Conservation (phyloP, 35 echinoderm and acorn worm species). For the Stichopus chloronotus region DNA sequence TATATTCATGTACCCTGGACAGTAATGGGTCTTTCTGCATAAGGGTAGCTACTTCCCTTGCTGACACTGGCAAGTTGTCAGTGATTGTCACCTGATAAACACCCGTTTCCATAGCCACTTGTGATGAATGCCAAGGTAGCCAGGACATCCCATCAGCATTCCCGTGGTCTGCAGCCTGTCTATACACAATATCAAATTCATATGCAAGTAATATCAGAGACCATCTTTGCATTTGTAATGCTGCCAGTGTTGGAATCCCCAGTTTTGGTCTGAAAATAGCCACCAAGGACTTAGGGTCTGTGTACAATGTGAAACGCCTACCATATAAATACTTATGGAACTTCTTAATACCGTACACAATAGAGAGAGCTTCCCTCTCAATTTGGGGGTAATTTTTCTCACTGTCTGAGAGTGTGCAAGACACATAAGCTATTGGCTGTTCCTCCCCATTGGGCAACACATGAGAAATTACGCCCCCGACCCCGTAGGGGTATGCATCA, state of each 20-base stretch:
- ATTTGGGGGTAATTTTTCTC: conserved; percentile 49
- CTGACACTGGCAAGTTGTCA: conserved; percentile 23
- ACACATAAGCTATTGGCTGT: conserved; percentile 57
- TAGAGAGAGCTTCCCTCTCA: conserved; percentile 67
- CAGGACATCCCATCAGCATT: conserved; percentile 49
- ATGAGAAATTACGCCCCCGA: conserved; percentile 67
- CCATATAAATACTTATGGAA: conserved; percentile 62
- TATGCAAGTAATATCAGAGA: conserved; percentile 49
- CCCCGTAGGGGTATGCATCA: conserved; percentile 62
- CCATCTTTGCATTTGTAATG: conserved; percentile 51
- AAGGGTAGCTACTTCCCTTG: conserved; percentile 13
- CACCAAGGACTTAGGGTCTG: conserved; percentile 62
- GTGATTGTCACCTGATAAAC: conserved; percentile 1
- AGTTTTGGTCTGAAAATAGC: conserved; percentile 47
- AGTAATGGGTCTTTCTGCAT: conserved; percentile 53
- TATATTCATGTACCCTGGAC: conserved; percentile 42
- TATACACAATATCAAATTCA: conserved; percentile 37
- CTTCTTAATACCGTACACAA: conserved; percentile 60
- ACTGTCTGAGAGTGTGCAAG: conserved; percentile 17
- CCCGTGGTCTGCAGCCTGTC: neutral
- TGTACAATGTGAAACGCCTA: conserved; percentile 41
- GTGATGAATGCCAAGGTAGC: neutral
- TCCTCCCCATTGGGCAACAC: conserved; percentile 24
- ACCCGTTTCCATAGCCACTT: conserved; percentile 11
- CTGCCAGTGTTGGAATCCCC: conserved; percentile 48